Percentiles rank a stretch among this genome's conserved stretches.
Evolutionary conservation across 2,888 invertebrate genomes (phyloP).

Genomic region (Pelosia muscerda): DNA sequence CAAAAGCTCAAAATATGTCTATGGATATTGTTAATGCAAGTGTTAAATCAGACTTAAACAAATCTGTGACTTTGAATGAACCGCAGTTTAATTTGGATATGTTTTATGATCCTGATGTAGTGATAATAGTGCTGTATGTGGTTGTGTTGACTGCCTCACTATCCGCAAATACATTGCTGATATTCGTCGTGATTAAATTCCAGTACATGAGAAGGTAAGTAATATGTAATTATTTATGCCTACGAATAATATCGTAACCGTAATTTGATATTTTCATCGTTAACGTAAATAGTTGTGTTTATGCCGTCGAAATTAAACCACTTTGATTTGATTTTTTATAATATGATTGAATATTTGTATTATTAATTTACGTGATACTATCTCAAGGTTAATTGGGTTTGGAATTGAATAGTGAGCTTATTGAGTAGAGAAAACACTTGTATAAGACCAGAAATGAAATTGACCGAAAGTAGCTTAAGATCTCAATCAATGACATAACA

Average conservation of each 20-base stretch:
- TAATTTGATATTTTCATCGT: not conserved
- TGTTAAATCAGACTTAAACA: conserved; percentile 57
- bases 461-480: not conserved
- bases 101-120: conserved; percentile 77
- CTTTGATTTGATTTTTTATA: not conserved
- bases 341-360: not conserved
- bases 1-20: conserved; percentile 20
- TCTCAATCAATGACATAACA: no score
- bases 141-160: conserved; percentile 89
- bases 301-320: not conserved
- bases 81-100: conserved; percentile 71
- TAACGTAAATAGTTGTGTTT: not conserved
- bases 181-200: conserved; percentile 90
- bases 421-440: not conserved
- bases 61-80: conserved; percentile 57
- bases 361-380: not conserved
- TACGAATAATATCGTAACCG: not conserved
- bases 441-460: not conserved
- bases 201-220: conserved; percentile 91
- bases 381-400: not conserved
- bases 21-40: conserved; percentile 40
- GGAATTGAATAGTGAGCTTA: not conserved
- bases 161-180: conserved; percentile 89
- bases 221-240: not conserved
- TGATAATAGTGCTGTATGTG: conserved; percentile 89